Evolutionary conservation across 1,140 invertebrate species (phyloP).

Genomic region (Paraescarpia echinospica): DNA sequence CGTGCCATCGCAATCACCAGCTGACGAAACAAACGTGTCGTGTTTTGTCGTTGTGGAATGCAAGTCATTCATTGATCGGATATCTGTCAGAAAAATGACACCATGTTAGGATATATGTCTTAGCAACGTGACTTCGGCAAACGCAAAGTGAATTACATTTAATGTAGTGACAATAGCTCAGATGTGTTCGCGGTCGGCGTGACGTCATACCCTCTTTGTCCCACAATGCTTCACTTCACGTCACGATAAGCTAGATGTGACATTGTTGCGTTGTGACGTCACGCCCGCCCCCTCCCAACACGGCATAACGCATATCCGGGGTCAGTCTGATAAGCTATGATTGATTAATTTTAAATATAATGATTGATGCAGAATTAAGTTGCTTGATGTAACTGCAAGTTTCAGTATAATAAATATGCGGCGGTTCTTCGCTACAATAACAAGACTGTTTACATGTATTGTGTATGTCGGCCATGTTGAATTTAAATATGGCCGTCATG

Average conservation of each 20-base stretch:
- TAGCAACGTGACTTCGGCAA: not conserved
- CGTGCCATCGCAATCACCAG: not conserved
- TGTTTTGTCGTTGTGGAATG: not conserved
- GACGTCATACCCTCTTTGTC: not conserved
- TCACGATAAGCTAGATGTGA: too few species aligned
- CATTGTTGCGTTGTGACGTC: too few species aligned
- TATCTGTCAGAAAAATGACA: not conserved
- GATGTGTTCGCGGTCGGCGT: not conserved
- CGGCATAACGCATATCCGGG: too few species aligned
- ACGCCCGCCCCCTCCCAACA: not conserved
- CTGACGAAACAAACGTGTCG: too few species aligned
- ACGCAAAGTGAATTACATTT: not conserved
- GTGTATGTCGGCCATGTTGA: too few species aligned
- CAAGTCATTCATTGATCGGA: not conserved
- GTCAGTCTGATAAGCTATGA: not conserved
- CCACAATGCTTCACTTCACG: too few species aligned
- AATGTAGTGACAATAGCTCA: not conserved
- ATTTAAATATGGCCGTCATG: too few species aligned
- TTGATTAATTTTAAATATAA: slow-evolving; percentile 2
- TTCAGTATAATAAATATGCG: too few species aligned
- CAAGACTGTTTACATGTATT: not conserved
- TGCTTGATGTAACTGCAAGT: not conserved
- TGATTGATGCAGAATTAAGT: not conserved
- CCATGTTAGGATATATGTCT: not conserved
- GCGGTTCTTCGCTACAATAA: not conserved